A percentile compares a stretch with the other conserved stretches of the same genome.
phyloP scores from a whole-genome alignment of 2,797 vertebrate species.

The Holocentrus rufus region DNA sequence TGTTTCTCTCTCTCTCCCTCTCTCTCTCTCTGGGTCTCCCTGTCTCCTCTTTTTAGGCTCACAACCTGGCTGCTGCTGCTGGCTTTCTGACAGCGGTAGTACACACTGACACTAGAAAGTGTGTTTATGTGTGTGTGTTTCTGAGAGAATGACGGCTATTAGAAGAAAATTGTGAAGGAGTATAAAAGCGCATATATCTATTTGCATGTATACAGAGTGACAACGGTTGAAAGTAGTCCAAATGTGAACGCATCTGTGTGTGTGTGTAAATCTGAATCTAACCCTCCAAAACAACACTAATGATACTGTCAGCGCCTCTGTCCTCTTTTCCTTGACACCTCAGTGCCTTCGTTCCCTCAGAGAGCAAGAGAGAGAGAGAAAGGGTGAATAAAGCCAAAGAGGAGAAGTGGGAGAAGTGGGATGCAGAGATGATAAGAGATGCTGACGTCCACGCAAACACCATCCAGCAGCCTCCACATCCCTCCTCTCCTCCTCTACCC shows the following conservation, averaged over 20 bases:
- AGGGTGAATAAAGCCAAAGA: conserved; percentile 37
- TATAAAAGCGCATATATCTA: neutral
- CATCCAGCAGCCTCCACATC: conserved; percentile 37
- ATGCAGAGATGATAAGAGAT: conserved; percentile 50
- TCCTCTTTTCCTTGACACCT: conserved; percentile 58
- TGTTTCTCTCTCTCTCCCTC: conserved; percentile 34
- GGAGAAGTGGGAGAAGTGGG: conserved; percentile 26
- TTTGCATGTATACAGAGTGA: neutral
- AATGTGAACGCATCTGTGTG: neutral
- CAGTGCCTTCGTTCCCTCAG: conserved; percentile 19
- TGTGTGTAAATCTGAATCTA: neutral
- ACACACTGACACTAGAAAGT: conserved; percentile 33
- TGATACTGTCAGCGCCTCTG: conserved; percentile 43
- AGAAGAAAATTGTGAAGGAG: neutral
- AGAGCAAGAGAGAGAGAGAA: conserved; percentile 31
- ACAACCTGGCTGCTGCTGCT: conserved; percentile 56
- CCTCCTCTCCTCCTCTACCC: conserved; percentile 11
- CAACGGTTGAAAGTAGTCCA: too few relatives aligned
- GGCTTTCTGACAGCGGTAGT: conserved; percentile 43
- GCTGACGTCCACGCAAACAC: conserved; percentile 53
- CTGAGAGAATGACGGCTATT: neutral
- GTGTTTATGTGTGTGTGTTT: conserved; percentile 3
- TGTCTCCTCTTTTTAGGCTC: conserved; percentile 75
- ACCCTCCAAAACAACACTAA: conserved; percentile 6
- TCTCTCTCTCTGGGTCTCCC: conserved; percentile 37